Percentiles rank a stretch among this genome's conserved stretches.
Evolutionary conservation across 2,888 invertebrate genomes (phyloP).

Genomic region (Vannuccia rotundouncinata): DNA sequence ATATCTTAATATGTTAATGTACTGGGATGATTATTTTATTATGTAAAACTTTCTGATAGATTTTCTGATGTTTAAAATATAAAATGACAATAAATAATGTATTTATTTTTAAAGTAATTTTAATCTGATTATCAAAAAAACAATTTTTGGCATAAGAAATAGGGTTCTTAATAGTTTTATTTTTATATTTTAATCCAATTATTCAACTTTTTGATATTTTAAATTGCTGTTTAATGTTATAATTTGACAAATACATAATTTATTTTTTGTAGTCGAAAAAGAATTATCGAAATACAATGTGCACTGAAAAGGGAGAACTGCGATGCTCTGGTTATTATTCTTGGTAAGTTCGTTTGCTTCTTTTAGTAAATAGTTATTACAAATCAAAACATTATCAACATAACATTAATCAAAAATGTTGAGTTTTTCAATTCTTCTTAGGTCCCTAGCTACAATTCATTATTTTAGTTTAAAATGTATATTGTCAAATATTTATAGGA

Average conservation of each 20-base stretch:
- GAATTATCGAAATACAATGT: constrained; percentile 22
- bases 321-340: constrained; percentile 13
- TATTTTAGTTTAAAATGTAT: no score
- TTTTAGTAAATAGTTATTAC: not conserved
- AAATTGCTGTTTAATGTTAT: not conserved
- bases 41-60: no score
- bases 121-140: not conserved
- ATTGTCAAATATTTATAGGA: no score
- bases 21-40: no score
- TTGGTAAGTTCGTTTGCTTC: not conserved
- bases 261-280: not conserved
- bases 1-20: no score
- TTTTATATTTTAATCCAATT: not conserved
- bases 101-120: not conserved
- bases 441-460: no score
- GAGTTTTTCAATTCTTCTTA: not conserved
- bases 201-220: not conserved
- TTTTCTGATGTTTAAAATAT: not conserved
- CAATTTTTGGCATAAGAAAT: not conserved
- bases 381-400: not conserved
- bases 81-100: not conserved
- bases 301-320: not conserved
- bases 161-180: not conserved
- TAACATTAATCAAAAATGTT: not conserved
- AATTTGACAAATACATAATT: not conserved